phyloP scores from a whole-genome alignment of 1,140 invertebrate genomes.

The Teleopsis dalmanni region DNA sequence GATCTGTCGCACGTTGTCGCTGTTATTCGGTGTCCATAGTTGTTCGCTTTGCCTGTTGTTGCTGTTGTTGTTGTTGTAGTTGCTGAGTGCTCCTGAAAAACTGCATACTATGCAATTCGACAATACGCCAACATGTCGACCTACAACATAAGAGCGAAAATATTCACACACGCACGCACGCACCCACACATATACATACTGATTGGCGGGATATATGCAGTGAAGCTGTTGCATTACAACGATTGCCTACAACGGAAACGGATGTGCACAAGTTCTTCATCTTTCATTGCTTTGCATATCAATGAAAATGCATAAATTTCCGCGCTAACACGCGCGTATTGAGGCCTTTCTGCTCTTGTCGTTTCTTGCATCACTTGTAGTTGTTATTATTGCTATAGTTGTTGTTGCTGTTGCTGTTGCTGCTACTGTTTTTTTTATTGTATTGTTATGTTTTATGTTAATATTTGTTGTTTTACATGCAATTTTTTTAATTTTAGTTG shows the following conservation, averaged over 20 bases:
- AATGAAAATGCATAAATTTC: slow-evolving; percentile 44
- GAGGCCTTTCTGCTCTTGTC: not conserved
- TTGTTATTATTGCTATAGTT: not conserved
- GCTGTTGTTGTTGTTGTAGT: no score
- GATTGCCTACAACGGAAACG: not conserved
- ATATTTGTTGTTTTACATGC: not conserved
- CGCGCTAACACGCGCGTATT: slow-evolving; percentile 6
- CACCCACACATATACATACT: not conserved
- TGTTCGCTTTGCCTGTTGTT: not conserved
- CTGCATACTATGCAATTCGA: slow-evolving; percentile 44
- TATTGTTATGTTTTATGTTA: not conserved
- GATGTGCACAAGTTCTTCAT: slow-evolving; percentile 4
- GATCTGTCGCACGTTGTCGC: slow-evolving; percentile 40
- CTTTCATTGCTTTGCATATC: slow-evolving; percentile 37
- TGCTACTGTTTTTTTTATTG: not conserved
- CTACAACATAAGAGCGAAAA: not conserved
- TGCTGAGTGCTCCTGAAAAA: no score
- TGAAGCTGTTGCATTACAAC: not conserved
- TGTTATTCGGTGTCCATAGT: slow-evolving; percentile 5
- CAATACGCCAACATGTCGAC: slow-evolving; percentile 38
- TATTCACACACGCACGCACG: slow-evolving; percentile 11
- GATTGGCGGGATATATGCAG: not conserved
- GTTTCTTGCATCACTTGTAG: not conserved
- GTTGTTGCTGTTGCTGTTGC: not conserved
- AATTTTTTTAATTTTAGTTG: no score